These are phyloP conservation scores for Drosophila rubida DNA, from an alignment of 2,888 invertebrate genomes.

Conservation along the genomic window DNA sequence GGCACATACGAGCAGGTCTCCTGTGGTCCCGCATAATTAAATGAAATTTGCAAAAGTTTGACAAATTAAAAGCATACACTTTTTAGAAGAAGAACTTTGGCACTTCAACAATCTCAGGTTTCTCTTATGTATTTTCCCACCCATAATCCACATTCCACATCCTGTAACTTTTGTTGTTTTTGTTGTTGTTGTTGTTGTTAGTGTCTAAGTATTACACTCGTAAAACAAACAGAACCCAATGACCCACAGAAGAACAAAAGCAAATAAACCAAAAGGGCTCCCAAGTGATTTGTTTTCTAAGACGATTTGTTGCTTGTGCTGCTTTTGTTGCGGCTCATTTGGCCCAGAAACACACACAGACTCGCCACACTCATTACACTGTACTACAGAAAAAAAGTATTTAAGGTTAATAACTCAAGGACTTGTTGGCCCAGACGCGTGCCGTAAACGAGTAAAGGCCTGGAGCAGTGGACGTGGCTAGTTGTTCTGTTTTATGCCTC, in stretches of 20 bases:
- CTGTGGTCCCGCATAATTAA: conserved; percentile 24
- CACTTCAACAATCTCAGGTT: conserved; percentile 15
- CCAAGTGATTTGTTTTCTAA: conserved; percentile 59
- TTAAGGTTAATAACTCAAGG: conserved; percentile 69
- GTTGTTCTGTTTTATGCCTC: conserved; percentile 59
- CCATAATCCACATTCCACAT: conserved; percentile 12
- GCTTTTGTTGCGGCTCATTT: conserved; percentile 62
- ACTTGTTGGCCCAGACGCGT: conserved; percentile 44
- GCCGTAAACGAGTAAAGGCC: conserved; percentile 24
- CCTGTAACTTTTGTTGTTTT: conserved; percentile 8
- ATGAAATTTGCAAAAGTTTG: conserved; percentile 37
- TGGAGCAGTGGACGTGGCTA: conserved; percentile 32
- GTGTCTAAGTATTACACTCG: conserved; percentile 28
- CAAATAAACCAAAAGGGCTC: conserved; percentile 53
- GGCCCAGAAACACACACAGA: conserved; percentile 23
- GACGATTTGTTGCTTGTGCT: conserved; percentile 44
- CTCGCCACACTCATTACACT: conserved; percentile 6
- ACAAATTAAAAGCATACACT: conserved; percentile 16
- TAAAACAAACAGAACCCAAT: conserved; percentile 33
- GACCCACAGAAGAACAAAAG: conserved; percentile 30
- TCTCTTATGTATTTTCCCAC: not conserved
- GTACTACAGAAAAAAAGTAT: conserved; percentile 33
- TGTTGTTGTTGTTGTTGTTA: conserved; percentile 13
- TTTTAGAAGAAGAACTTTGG: conserved; percentile 16
- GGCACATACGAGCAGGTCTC: conserved; percentile 7